phyloP scores from a whole-genome alignment of 30 jellyfish, hydroid and myxozoan species.

The Cassiopea xamachana region DNA sequence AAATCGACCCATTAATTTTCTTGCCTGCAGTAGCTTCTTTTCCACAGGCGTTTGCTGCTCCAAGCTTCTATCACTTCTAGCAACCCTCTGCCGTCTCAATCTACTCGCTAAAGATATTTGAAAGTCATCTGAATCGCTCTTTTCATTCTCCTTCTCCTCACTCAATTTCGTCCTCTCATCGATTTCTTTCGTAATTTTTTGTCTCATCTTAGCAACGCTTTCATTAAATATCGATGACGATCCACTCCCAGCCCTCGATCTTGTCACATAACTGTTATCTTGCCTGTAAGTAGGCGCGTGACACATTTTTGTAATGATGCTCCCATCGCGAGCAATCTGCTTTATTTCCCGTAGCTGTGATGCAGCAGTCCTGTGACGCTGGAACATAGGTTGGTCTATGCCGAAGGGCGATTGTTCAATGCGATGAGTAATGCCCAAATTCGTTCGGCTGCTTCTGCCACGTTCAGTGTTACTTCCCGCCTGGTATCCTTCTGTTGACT shows the following conservation, averaged over 20 bases:
- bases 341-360: constrained; percentile 15
- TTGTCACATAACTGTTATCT: background rate
- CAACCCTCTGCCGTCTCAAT: background rate
- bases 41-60: background rate
- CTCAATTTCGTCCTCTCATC: background rate
- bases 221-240: background rate
- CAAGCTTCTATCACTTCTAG: background rate
- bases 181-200: background rate
- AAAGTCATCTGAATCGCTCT: background rate
- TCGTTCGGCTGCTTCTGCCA: constrained; percentile 41
- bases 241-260: constrained; percentile 13
- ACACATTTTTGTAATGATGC: constrained; percentile 3
- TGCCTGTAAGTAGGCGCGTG: background rate
- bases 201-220: background rate
- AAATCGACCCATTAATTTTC: background rate
- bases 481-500: background rate
- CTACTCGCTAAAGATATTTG: background rate
- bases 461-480: background rate
- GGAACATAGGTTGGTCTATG: constrained; percentile 20
- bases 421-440: constrained; percentile 26
- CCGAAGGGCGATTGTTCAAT: background rate
- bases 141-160: background rate
- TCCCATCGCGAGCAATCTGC: constrained; percentile 29
- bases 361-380: constrained; percentile 17
- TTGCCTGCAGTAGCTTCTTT: background rate